These are phyloP conservation scores for Otis tarda DNA, from an alignment of 2,113 vertebrate genomes.

Conservation along the genomic window DNA sequence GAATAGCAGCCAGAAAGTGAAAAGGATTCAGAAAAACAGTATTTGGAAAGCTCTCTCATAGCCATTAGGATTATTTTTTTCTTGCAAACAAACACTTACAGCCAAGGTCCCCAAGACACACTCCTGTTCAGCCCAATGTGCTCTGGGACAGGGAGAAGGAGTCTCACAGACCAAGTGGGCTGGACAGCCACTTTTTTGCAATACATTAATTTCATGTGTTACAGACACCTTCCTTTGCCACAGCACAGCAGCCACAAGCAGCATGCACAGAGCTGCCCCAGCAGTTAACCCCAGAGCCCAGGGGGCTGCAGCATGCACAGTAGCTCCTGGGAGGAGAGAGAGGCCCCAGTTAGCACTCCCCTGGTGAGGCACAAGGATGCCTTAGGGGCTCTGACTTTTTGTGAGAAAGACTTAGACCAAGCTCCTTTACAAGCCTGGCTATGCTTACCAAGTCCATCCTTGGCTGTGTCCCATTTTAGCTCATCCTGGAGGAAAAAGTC, in stretches of 20 bases:
- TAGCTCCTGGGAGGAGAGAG: background rate
- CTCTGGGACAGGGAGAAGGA: background rate
- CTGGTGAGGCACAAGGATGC: background rate
- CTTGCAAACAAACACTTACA: background rate
- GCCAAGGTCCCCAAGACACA: background rate
- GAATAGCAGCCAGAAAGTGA: background rate
- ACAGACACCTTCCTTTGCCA: background rate
- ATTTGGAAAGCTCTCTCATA: background rate
- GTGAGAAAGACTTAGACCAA: background rate
- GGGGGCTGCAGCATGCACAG: background rate
- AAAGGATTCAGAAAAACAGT: background rate
- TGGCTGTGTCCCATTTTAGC: background rate
- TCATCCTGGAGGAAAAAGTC: slow-evolving; percentile 55
- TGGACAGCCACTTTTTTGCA: background rate
- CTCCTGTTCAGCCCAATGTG: accelerated
- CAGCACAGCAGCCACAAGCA: background rate
- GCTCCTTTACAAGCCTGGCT: background rate
- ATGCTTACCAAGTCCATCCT: background rate
- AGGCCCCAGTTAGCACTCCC: background rate
- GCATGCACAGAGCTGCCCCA: background rate
- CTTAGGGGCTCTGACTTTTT: background rate
- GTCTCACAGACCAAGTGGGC: background rate
- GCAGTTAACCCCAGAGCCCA: background rate
- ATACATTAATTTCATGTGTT: accelerated
- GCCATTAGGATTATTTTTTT: background rate